A percentile compares a stretch with the other conserved stretches of the same genome.
phyloP scores from a whole-genome alignment of 2,888 invertebrate species.

The Girardia tigrina region DNA sequence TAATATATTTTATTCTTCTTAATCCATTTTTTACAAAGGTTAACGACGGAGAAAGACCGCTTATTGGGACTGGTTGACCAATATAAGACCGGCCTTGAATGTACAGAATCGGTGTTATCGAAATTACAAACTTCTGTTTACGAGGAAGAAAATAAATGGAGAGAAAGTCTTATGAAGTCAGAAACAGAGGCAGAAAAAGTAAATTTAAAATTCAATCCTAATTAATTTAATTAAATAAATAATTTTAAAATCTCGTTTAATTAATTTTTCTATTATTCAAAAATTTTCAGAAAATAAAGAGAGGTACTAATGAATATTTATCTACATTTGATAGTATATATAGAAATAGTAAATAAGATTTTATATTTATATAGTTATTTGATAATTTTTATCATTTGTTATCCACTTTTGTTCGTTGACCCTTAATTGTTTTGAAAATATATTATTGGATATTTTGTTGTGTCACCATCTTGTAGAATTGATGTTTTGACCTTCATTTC shows the following conservation, averaged over 20 bases:
- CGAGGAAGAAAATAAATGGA: conserved; percentile 9
- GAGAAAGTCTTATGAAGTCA: conserved; percentile 5
- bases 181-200: not conserved
- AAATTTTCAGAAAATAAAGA: not conserved
- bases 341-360: too few relatives aligned
- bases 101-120: not conserved
- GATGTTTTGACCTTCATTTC: not conserved
- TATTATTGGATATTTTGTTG: not conserved
- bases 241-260: not conserved
- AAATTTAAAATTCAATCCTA: not conserved
- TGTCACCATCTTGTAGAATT: not conserved
- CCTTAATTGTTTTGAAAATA: too few relatives aligned
- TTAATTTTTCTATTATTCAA: not conserved
- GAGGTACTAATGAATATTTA: not conserved
- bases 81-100: conserved; percentile 5
- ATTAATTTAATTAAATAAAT: not conserved
- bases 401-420: not conserved
- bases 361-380: too few relatives aligned
- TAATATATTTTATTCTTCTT: too few relatives aligned
- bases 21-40: not conserved
- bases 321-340: too few relatives aligned
- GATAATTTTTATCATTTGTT: not conserved
- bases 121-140: conserved; percentile 2
- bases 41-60: not conserved
- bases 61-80: not conserved